Percentiles rank a stretch among this genome's conserved stretches.
phyloP scores from a whole-genome alignment of 2,797 vertebrate species.

The Atherinosoma microstoma region DNA sequence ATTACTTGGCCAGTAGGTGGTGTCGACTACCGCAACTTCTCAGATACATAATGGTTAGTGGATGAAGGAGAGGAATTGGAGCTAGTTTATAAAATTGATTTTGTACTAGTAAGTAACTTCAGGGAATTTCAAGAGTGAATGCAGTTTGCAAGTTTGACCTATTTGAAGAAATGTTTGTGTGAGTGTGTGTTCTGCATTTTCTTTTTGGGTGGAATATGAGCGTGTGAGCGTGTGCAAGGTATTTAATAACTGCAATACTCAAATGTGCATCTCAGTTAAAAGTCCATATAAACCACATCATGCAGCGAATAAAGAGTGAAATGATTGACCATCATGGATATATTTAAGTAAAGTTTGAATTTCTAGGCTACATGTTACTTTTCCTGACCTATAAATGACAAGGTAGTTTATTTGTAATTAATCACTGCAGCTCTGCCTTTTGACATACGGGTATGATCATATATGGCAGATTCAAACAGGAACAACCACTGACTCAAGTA shows the following conservation, averaged over 20 bases:
- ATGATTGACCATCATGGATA: not conserved
- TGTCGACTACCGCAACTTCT: constrained; percentile 21
- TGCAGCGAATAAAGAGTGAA: not conserved
- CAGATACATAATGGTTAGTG: constrained; percentile 8
- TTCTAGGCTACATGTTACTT: not conserved
- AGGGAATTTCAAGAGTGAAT: constrained; percentile 78
- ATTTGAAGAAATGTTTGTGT: constrained; percentile 26
- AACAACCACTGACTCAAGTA: not conserved
- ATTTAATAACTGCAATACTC: constrained; percentile 11
- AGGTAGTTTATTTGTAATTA: not conserved
- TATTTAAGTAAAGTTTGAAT: not conserved
- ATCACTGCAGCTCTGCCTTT: constrained; percentile 43
- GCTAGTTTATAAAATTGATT: constrained; percentile 51
- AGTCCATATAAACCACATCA: not conserved
- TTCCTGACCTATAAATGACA: not conserved
- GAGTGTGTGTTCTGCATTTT: constrained; percentile 19
- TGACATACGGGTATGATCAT: constrained; percentile 39
- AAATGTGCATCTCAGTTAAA: constrained; percentile 11
- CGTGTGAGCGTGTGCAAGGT: constrained; percentile 2
- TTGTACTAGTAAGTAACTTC: constrained; percentile 68
- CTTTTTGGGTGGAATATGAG: constrained; percentile 29
- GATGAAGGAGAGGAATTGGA: constrained; percentile 46
- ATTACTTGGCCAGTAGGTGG: constrained; percentile 60
- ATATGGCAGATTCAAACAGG: constrained; percentile 9
- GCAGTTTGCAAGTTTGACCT: constrained; percentile 48